Conservation (phyloP, 2,113 vertebrate genomes). For the Antigone vipio region DNA sequence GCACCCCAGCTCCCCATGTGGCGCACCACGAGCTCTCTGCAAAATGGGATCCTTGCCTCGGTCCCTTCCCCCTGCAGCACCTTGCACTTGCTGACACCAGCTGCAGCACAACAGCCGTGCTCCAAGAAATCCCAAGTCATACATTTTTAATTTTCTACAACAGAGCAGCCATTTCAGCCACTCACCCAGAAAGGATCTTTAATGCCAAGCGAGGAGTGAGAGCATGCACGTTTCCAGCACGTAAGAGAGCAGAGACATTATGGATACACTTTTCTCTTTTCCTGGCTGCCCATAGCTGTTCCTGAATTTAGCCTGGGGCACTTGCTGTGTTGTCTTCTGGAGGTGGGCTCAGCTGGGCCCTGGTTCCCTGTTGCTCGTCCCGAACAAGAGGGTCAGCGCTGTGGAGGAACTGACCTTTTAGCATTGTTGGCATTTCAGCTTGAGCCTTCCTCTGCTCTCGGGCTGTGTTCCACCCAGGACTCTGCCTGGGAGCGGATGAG, state of each 20-base stretch:
- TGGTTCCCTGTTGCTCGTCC: accelerated
- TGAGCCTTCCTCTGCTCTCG: background rate
- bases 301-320: background rate
- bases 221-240: background rate
- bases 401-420: background rate
- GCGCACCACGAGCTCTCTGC: background rate
- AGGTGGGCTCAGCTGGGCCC: background rate
- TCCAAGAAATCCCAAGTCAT: slow-evolving; percentile 22
- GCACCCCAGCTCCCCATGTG: background rate
- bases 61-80: background rate
- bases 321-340: background rate
- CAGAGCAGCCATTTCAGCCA: slow-evolving; percentile 18
- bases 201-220: background rate
- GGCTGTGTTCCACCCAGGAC: accelerated
- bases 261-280: background rate
- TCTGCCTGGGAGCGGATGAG: background rate
- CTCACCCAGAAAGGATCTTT: background rate
- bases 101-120: background rate
- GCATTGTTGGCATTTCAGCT: background rate
- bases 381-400: background rate
- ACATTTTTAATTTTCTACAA: slow-evolving; percentile 45
- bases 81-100: background rate
- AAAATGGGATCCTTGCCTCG: accelerated
- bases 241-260: background rate
- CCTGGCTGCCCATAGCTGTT: background rate